Conservation (phyloP, 2,797 vertebrate species). For the Dryobates pubescens region DNA sequence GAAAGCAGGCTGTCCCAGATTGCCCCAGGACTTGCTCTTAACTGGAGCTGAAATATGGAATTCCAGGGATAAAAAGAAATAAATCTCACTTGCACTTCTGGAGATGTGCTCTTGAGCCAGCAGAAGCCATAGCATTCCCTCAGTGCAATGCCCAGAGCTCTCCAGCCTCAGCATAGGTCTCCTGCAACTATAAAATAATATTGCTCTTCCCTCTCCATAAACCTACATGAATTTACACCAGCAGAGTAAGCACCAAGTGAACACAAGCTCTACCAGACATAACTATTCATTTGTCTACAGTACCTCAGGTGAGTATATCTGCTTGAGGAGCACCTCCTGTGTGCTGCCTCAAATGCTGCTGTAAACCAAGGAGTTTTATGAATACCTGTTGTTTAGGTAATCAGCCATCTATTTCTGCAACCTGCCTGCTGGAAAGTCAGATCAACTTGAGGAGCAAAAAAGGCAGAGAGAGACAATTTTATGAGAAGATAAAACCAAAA, state of each 20-base stretch:
- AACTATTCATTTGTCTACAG: background rate
- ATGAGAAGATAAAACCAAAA: conserved; percentile 35
- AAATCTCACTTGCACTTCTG: background rate
- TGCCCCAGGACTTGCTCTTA: background rate
- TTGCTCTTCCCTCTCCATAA: background rate
- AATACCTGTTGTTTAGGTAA: conserved; percentile 32
- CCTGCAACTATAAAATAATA: background rate
- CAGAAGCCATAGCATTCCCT: background rate
- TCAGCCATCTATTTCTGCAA: background rate
- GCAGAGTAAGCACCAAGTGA: background rate
- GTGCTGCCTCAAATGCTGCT: background rate
- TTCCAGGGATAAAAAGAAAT: background rate
- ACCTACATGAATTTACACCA: background rate
- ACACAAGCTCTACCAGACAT: background rate
- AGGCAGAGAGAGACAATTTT: background rate
- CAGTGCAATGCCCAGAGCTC: background rate
- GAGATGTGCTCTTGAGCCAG: background rate
- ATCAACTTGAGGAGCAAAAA: background rate
- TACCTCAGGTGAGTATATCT: background rate
- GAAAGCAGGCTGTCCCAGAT: background rate
- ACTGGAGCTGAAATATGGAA: conserved; percentile 2
- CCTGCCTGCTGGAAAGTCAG: background rate
- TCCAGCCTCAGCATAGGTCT: background rate
- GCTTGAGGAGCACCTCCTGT: background rate
- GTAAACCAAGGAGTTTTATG: conserved; percentile 42